A percentile compares a stretch with the other conserved stretches of the same genome.
These are phyloP conservation scores for Chondrosia reniformis DNA, from an alignment of 37 sponge, comb jelly and placozoan species.

Conservation along the genomic window DNA sequence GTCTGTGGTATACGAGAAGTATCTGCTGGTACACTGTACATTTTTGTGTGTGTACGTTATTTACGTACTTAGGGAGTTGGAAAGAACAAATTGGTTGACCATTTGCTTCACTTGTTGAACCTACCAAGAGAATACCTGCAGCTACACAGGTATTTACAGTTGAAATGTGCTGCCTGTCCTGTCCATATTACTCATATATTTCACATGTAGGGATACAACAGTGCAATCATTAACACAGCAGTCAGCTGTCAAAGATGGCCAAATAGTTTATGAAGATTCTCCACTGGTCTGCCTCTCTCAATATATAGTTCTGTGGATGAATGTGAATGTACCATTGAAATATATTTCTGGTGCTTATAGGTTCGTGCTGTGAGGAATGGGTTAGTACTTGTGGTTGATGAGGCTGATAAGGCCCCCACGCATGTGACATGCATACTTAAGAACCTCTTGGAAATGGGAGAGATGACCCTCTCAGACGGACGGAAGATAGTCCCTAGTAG, in stretches of 20 bases:
- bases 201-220: slow-evolving; percentile 63
- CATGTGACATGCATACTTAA: slow-evolving; percentile 86
- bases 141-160: slow-evolving; percentile 67
- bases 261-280: slow-evolving; percentile 75
- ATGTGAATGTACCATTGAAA: background rate
- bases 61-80: slow-evolving; percentile 75
- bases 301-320: background rate
- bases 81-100: slow-evolving; percentile 90
- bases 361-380: slow-evolving; percentile 76
- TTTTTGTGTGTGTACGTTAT: background rate
- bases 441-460: slow-evolving; percentile 74
- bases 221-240: slow-evolving; percentile 87
- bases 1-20: background rate
- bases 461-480: slow-evolving; percentile 85
- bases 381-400: slow-evolving; percentile 84
- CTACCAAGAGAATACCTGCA: slow-evolving; percentile 87
- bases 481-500: slow-evolving; percentile 65
- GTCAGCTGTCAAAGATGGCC: slow-evolving; percentile 71
- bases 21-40: background rate
- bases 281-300: slow-evolving; percentile 51
- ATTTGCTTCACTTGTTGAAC: slow-evolving; percentile 75
- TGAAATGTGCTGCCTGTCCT: no score
- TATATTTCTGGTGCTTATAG: no score
- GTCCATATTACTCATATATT: background rate
- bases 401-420: slow-evolving; percentile 94